Evolutionary conservation across 1,140 invertebrate genomes (phyloP).

Genomic region (Thalassaphorura encarpata): DNA sequence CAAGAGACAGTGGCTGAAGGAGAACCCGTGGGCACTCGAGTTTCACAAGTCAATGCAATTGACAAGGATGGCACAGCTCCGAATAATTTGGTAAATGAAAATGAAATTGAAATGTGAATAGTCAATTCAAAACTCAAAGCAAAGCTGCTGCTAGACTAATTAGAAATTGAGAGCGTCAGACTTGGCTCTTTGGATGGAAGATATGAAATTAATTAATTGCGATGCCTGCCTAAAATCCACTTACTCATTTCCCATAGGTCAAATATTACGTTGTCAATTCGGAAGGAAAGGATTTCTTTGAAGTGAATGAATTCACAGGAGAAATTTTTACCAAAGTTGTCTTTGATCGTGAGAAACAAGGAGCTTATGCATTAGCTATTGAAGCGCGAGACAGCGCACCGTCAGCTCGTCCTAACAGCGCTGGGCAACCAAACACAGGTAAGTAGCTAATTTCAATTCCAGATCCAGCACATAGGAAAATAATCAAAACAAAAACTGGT

Average conservation of each 20-base stretch:
- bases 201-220: neutral
- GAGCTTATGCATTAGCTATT: conserved; percentile 85
- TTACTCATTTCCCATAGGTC: conserved; percentile 47
- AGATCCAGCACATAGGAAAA: neutral
- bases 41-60: conserved; percentile 90
- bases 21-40: conserved; percentile 84
- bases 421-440: conserved; percentile 86
- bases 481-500: neutral
- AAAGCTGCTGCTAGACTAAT: too few species aligned
- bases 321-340: conserved; percentile 88
- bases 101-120: neutral
- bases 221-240: neutral
- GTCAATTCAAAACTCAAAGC: too few species aligned
- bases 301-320: conserved; percentile 84
- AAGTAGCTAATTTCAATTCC: conserved; percentile 37
- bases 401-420: conserved; percentile 79
- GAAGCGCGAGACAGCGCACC: conserved; percentile 85
- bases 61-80: conserved; percentile 93
- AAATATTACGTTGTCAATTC: conserved; percentile 86
- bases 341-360: conserved; percentile 89
- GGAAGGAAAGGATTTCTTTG: conserved; percentile 86
- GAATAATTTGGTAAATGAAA: conserved; percentile 67
- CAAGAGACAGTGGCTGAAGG: conserved; percentile 87
- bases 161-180: too few species aligned
- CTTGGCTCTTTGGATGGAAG: neutral